Evolutionary conservation across 2,797 vertebrate genomes (phyloP).

Genomic region (Microctenopoma steveboyesi): DNA sequence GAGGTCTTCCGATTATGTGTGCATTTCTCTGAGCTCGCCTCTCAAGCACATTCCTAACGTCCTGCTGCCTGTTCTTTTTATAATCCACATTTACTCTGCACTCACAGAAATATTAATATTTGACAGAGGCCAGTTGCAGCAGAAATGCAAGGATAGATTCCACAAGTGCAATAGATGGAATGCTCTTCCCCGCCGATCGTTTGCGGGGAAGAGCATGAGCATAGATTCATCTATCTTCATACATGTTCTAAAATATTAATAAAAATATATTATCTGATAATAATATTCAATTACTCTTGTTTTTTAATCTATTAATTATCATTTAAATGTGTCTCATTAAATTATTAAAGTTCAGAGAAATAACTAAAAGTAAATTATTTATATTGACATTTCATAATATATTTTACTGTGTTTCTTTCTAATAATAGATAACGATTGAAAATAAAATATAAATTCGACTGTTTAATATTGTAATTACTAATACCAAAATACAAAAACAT

Average conservation of each 20-base stretch:
- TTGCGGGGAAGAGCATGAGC: slow-evolving; percentile 1
- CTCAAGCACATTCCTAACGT: slow-evolving; percentile 49
- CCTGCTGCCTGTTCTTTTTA: slow-evolving; percentile 74
- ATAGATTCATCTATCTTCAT: slow-evolving; percentile 21
- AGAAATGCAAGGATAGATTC: slow-evolving; percentile 64
- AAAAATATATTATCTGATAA: too few species aligned
- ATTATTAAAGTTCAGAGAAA: too few species aligned
- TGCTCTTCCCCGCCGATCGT: slow-evolving; percentile 53
- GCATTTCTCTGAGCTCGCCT: slow-evolving; percentile 58
- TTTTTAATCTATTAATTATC: too few species aligned
- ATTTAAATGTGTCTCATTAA: too few species aligned
- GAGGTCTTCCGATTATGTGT: slow-evolving; percentile 76
- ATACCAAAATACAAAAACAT: too few species aligned
- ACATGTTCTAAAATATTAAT: neutral
- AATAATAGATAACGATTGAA: too few species aligned
- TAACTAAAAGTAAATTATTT: too few species aligned
- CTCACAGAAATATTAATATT: slow-evolving; percentile 86
- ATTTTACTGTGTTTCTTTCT: too few species aligned
- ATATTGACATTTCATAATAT: too few species aligned
- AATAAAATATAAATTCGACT: too few species aligned
- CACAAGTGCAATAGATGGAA: slow-evolving; percentile 51
- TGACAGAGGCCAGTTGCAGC: slow-evolving; percentile 71
- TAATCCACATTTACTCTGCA: slow-evolving; percentile 80
- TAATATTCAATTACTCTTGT: too few species aligned
- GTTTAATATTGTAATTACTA: too few species aligned